Base-by-base conservation (phyloP, 2,113 vertebrate genomes). In the Dasypus novemcinctus region DNA sequence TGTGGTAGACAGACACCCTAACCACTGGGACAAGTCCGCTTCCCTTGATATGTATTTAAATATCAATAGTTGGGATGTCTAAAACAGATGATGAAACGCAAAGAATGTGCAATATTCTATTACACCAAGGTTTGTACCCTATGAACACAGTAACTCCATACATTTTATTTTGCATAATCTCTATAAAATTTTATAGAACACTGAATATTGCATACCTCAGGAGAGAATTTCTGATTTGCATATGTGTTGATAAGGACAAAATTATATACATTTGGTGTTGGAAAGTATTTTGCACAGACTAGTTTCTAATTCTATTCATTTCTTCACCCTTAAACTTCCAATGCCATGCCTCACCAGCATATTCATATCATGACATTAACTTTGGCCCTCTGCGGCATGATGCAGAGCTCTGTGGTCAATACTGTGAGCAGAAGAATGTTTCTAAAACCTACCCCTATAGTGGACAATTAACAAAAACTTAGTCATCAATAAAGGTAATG, bases 181-280 rank as follows among this genome's bases (percentile, higher is more conserved):
- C 13, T 29, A 76, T 88, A 13, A 75, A 92, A 23, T 46, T 38
- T 59, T 64, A 71, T 12, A 57, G 10, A 92, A 18, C 41, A 90
- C 71, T 68, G 61, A 43, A 59, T 74, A 76, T 57, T 74, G 54
- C 31, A 54, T 68, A 29, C 64, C 43, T 18, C 41, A 87, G 43
- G 86, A 83, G 85, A 20, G 36, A 93, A 41, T 52, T 85, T 87
- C 21, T 85, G 72, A 88, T 87, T 91, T 93, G 72, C 76, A 14
- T 71, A 14, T 71, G 36, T 88, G 23, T 95, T 87, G 82, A 81
- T 76, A 89, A 95, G 38, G n/a, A 54, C 15, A 12, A 87, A 57
- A 75, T 84, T 91, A 90, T 85, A 66, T 11, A 54, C 49, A 81
- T 88, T 71, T 76, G 29, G 80, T 21, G 46, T 31, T 43, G 38